Evolutionary conservation across 2,113 vertebrate genomes (phyloP).

Genomic region (Chaetodon auriga): DNA sequence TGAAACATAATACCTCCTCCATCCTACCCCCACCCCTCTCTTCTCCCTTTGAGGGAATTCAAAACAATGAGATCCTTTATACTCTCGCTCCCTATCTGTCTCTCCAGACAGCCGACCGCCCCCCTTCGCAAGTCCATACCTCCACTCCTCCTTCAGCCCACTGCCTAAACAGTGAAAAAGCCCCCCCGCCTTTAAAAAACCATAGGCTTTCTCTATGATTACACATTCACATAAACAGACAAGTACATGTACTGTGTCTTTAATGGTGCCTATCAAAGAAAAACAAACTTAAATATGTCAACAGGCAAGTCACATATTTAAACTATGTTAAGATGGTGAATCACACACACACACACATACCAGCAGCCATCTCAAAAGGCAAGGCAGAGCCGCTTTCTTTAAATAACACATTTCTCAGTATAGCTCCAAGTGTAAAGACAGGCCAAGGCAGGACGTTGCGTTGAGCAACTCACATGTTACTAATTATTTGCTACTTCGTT

Average conservation of each 20-base stretch:
- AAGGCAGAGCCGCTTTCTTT: background rate
- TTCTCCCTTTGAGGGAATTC: slow-evolving; percentile 59
- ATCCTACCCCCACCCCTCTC: slow-evolving; percentile 36
- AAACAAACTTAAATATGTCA: background rate
- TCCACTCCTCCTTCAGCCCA: slow-evolving; percentile 2
- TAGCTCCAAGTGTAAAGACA: background rate
- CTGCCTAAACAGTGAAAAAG: slow-evolving; percentile 7
- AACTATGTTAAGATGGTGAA: background rate
- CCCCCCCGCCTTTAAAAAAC: background rate
- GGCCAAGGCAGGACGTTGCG: background rate
- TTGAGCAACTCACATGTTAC: background rate
- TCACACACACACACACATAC: background rate
- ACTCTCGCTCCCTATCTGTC: slow-evolving; percentile 47
- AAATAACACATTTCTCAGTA: background rate
- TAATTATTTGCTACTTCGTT: background rate
- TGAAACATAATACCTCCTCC: slow-evolving; percentile 76
- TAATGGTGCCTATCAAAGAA: background rate
- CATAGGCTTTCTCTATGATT: background rate
- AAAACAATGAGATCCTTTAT: slow-evolving; percentile 76
- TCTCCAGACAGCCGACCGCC: slow-evolving; percentile 37
- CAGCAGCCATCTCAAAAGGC: slow-evolving; percentile 19
- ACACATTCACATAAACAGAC: background rate
- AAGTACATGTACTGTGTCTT: background rate
- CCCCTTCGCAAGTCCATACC: slow-evolving; percentile 7
- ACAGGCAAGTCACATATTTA: background rate